These are phyloP conservation scores for Aplidium turbinatum DNA, from an alignment of 23 tunicate species.

Conservation along the genomic window DNA sequence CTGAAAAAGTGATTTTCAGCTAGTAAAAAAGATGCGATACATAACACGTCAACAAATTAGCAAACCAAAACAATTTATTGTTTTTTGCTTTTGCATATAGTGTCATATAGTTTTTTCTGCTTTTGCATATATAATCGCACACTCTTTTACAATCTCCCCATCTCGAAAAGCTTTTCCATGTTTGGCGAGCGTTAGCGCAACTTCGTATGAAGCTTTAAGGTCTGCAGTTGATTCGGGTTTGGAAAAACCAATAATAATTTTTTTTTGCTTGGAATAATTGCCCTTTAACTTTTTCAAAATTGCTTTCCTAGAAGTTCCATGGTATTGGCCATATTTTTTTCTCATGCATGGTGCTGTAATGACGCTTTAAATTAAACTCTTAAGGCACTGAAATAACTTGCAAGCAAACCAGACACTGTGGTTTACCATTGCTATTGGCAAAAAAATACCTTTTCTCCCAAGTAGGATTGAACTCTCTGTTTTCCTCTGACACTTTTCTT, in stretches of 20 bases:
- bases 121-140: too few species aligned
- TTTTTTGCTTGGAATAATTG: conserved; percentile 11
- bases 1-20: too few species aligned
- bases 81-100: too few species aligned
- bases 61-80: too few species aligned
- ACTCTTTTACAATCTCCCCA: conserved; percentile 35
- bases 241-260: conserved; percentile 13
- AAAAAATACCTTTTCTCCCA: conserved; percentile 37
- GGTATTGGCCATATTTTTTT: conserved; percentile 32
- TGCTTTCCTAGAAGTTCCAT: conserved; percentile 40
- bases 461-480: conserved; percentile 18
- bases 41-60: too few species aligned
- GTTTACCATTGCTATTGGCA: conserved; percentile 24
- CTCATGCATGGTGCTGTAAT: conserved; percentile 36
- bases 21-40: too few species aligned
- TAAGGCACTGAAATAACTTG: conserved; percentile 21
- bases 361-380: conserved; percentile 28
- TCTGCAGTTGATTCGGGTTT: conserved; percentile 19
- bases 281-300: conserved; percentile 22
- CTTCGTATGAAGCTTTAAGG: conserved; percentile 32
- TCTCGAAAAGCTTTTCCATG: conserved; percentile 36
- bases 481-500: conserved; percentile 24
- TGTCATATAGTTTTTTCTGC: too few species aligned
- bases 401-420: conserved; percentile 31
- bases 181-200: conserved; percentile 38